These are phyloP conservation scores for Valencia hispanica DNA, from an alignment of 2,797 vertebrate species.

Conservation along the genomic window DNA sequence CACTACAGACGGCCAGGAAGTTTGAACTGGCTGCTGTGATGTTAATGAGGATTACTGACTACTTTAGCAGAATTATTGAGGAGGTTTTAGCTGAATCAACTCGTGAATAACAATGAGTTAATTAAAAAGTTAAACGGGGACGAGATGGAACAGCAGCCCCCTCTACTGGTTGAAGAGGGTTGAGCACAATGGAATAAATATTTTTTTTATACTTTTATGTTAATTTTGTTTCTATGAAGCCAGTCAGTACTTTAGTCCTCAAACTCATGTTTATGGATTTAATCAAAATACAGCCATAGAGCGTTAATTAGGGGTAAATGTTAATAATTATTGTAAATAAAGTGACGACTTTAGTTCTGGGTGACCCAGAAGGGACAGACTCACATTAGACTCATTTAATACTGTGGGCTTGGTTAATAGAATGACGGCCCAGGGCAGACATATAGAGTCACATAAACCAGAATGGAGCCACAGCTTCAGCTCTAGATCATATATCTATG, in stretches of 20 bases:
- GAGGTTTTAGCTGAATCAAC: neutral
- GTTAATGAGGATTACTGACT: neutral
- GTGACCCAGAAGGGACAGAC: too few relatives aligned
- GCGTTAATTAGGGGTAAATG: neutral
- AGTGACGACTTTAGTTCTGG: too few relatives aligned
- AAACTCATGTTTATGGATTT: conserved; percentile 9
- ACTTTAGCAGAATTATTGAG: neutral
- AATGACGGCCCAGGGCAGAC: neutral
- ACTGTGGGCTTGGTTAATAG: neutral
- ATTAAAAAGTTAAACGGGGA: neutral
- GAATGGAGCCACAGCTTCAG: too few relatives aligned
- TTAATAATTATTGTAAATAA: too few relatives aligned
- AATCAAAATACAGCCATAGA: conserved; percentile 15
- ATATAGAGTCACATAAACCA: too few relatives aligned
- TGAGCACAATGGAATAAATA: conserved; percentile 10
- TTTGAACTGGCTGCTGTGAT: neutral
- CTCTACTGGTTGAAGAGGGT: conserved; percentile 47
- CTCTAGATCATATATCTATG: too few relatives aligned
- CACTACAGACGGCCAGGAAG: neutral
- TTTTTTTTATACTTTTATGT: neutral
- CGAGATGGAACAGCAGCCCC: conserved; percentile 34
- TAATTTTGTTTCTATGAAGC: neutral
- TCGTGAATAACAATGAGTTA: neutral
- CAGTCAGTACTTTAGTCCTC: neutral
- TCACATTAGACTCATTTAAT: too few relatives aligned